Evolutionary conservation across 2,797 vertebrate species (phyloP), one percentile per base, ranked within the genome.

Genomic region (Pterois miles): DNA sequence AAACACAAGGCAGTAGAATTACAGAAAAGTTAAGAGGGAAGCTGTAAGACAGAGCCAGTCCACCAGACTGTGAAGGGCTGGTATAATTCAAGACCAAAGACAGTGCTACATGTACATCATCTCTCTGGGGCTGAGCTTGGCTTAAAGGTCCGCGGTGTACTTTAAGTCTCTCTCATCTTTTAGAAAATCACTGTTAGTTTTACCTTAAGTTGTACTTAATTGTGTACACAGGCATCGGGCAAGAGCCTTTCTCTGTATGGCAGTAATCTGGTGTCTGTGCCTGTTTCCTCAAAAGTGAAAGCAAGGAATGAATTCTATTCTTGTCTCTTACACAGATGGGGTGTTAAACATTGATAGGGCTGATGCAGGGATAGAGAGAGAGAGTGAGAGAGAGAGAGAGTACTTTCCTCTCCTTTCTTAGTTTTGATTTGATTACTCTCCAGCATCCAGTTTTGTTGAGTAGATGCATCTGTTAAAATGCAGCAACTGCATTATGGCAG

Each of bases 291-390:
- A 78, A 76, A 85, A 71, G 72, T 76, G 36, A 62, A 67, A 59
- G 63, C 69, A 76, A 84, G 79, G 74, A 86, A 77, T 82, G 74
- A 54, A 53, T 80, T 89, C 78, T 87, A 66, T 90, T 93, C 70
- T 83, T 53, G 67, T 85, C 71, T 81, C 57, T 74, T 20, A 74
- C 69, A 88, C 87, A 91, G 86, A 90, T 88, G 82, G 84, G 53
- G 76, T 85, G 86, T 91, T 88, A 91, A 92, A 90, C 83, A 90
- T 91, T 90, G 81, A 92, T 91, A 70, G 70, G 57, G 27, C 68
- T 71, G 85, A 83, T 81, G 78, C 74, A 70, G 74, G 54, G 66
- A 83, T 68, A 76, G 50, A 76, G 34, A 7, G 66, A 74, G 72
- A 57, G 71, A 60, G 7, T n/a, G 40, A 12, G 29, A 4, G 43